Conservation (phyloP, 2,113 vertebrate species). For the Percopsis transmontana region DNA sequence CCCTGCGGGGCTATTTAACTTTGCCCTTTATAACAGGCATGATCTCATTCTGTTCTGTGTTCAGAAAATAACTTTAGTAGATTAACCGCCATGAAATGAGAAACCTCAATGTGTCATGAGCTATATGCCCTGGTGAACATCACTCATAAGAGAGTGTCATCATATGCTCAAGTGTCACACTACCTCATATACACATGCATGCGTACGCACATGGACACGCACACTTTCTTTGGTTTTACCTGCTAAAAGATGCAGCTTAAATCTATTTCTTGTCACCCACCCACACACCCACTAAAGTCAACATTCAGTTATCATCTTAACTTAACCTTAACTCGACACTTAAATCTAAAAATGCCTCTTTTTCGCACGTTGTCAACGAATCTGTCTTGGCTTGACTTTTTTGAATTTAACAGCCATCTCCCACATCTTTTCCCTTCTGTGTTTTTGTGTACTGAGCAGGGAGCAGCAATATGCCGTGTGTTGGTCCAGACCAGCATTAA, state of each 20-base stretch:
- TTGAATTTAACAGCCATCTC: conserved; percentile 8
- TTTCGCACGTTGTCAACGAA: conserved; percentile 17
- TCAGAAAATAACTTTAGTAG: conserved; percentile 68
- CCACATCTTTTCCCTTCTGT: conserved; percentile 4
- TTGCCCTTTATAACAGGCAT: conserved; percentile 60
- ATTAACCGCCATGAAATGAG: conserved; percentile 75
- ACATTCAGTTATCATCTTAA: conserved; percentile 9
- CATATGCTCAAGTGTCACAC: conserved; percentile 53
- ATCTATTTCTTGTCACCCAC: not conserved
- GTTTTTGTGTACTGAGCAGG: not conserved
- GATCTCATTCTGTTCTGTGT: conserved; percentile 63
- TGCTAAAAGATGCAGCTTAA: not conserved
- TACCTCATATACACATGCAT: conserved; percentile 27
- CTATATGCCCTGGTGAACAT: conserved; percentile 72
- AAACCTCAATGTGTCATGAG: conserved; percentile 78
- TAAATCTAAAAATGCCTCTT: conserved; percentile 29
- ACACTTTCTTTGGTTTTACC: not conserved
- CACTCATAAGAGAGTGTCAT: conserved; percentile 71
- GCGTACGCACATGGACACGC: not conserved
- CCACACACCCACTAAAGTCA: not conserved
- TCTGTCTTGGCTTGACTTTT: conserved; percentile 11
- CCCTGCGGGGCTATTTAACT: conserved; percentile 50
- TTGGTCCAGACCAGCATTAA: conserved; percentile 28
- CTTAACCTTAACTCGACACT: conserved; percentile 5
- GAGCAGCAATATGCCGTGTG: conserved; percentile 4